Evolutionary conservation across 2,113 vertebrate species (phyloP).

Genomic region (Brachypodius melanocephalos): DNA sequence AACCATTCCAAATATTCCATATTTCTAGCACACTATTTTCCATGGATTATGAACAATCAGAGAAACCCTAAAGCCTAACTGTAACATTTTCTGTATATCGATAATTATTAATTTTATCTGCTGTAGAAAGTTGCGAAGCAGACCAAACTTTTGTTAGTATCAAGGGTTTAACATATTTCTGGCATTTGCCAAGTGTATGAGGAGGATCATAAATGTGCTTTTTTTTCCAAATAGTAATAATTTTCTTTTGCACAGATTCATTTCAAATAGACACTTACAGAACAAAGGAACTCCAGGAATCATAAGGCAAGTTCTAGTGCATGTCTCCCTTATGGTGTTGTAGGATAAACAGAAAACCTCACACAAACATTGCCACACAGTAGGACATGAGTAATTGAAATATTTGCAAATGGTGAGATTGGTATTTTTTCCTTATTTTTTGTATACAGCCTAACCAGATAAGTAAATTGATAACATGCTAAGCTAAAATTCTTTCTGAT

Average conservation of each 20-base stretch:
- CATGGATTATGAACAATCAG: background rate
- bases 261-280: background rate
- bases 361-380: background rate
- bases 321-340: background rate
- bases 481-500: background rate
- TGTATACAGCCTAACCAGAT: background rate
- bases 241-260: background rate
- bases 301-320: background rate
- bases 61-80: background rate
- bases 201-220: background rate
- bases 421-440: background rate
- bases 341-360: background rate
- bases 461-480: background rate
- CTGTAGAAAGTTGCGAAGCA: background rate
- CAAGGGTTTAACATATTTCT: background rate
- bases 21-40: background rate
- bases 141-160: background rate
- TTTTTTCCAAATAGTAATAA: background rate
- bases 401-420: background rate
- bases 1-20: background rate
- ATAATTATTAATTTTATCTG: background rate
- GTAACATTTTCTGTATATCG: background rate
- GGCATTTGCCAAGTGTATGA: background rate
- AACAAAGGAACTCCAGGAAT: background rate
- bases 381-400: background rate